Conservation (phyloP, 2,888 invertebrate species). For the Parnassius glacialis region DNA sequence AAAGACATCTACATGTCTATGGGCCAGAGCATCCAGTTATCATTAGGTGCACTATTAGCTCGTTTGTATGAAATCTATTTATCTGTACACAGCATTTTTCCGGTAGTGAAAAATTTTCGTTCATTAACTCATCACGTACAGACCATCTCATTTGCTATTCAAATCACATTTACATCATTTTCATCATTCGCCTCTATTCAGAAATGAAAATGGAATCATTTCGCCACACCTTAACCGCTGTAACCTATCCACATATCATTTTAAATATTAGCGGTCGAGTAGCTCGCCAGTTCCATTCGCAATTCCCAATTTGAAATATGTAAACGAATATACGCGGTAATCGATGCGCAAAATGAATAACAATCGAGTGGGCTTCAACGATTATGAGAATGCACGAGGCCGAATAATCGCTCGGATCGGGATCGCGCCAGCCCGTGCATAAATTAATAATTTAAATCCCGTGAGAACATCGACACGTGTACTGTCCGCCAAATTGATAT, state of each 20-base stretch:
- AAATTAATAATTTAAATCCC: constrained; percentile 39
- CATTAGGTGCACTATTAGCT: no score
- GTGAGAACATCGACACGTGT: constrained; percentile 31
- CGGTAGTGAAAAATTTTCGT: no score
- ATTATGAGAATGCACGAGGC: constrained; percentile 33
- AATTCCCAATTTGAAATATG: constrained; percentile 17
- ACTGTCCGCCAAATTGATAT: constrained; percentile 22
- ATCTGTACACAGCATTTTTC: no score
- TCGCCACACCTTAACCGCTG: constrained; percentile 12
- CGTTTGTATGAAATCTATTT: no score
- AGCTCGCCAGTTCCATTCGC: constrained; percentile 11
- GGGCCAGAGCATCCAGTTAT: no score
- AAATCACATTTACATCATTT: constrained; percentile 13
- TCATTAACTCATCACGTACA: not conserved
- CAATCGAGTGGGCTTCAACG: constrained; percentile 22
- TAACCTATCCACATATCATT: constrained; percentile 19
- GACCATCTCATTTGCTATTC: constrained; percentile 5
- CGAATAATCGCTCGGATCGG: constrained; percentile 33
- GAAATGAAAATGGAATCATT: constrained; percentile 16
- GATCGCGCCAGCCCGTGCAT: constrained; percentile 29
- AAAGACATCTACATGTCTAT: no score
- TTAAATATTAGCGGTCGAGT: constrained; percentile 17
- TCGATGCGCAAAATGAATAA: constrained; percentile 30
- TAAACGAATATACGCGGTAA: constrained; percentile 27
- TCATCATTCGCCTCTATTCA: constrained; percentile 4